Percentiles rank a stretch among this genome's conserved stretches.
Evolutionary conservation across 2,888 invertebrate species (phyloP).

Genomic region (Leistus spinibarbis): DNA sequence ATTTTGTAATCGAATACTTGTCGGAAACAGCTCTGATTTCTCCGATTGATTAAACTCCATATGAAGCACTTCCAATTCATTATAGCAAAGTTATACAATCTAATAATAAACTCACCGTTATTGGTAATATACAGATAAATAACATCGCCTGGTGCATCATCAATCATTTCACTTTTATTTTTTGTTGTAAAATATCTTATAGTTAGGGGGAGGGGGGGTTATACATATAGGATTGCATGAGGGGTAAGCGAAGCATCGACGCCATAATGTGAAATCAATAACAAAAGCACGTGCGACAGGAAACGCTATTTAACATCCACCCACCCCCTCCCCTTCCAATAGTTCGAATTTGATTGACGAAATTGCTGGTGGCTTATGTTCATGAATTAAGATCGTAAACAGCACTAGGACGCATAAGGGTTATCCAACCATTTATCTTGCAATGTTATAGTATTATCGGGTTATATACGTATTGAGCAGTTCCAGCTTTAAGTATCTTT

Average conservation of each 20-base stretch:
- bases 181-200: neutral
- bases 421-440: neutral
- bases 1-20: too few relatives aligned
- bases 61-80: too few relatives aligned
- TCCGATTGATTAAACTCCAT: too few relatives aligned
- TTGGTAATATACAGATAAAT: neutral
- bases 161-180: neutral
- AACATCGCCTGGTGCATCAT: neutral
- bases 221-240: too few relatives aligned
- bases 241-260: neutral
- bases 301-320: neutral
- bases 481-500: too few relatives aligned
- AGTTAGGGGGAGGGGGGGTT: neutral
- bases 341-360: neutral
- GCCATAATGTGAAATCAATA: neutral
- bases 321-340: neutral
- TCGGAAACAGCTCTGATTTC: too few relatives aligned
- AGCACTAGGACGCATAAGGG: neutral
- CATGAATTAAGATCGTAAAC: neutral
- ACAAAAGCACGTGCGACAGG: neutral
- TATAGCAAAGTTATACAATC: too few relatives aligned
- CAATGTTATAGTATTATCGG: neutral
- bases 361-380: neutral
- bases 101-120: neutral
- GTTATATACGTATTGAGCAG: too few relatives aligned